A percentile compares a stretch with the other conserved stretches of the same genome.
phyloP scores from a whole-genome alignment of 2,113 vertebrate species.

The Ochotona curzoniae region DNA sequence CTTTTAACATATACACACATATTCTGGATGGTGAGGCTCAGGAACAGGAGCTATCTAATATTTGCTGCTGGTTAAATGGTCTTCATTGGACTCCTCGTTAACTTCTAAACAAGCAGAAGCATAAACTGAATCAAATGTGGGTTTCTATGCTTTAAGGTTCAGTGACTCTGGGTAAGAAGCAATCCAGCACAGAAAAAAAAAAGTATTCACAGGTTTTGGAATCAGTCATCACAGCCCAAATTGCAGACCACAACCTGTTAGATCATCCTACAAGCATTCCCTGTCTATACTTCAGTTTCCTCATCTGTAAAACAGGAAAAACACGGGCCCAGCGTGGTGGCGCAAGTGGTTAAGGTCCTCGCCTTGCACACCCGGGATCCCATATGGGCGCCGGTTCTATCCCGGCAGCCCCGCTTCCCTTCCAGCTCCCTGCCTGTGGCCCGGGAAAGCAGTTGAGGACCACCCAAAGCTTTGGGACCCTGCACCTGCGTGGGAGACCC shows the following conservation, averaged over 20 bases:
- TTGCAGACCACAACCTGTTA: neutral
- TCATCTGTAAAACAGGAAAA: slow-evolving; percentile 8
- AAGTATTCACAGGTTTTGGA: neutral
- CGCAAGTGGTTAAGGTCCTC: too few relatives aligned
- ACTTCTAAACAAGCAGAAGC: slow-evolving; percentile 54
- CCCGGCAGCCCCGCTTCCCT: too few relatives aligned
- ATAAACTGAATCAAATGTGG: neutral
- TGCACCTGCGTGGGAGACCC: too few relatives aligned
- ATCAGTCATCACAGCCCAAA: neutral
- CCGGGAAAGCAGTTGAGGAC: too few relatives aligned
- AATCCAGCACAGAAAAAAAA: neutral
- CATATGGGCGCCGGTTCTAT: too few relatives aligned
- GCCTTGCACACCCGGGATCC: too few relatives aligned
- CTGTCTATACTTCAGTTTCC: neutral
- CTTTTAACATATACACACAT: neutral
- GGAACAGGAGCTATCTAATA: neutral
- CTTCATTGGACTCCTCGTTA: slow-evolving; percentile 39
- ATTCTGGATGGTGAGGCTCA: neutral
- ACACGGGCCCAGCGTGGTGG: too few relatives aligned
- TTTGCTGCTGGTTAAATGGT: neutral
- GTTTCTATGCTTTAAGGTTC: neutral
- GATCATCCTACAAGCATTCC: neutral
- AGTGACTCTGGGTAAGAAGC: neutral
- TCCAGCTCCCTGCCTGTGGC: too few relatives aligned
- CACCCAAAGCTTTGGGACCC: too few relatives aligned